Conservation (phyloP, 2,797 vertebrate species). For the Tapirus indicus region DNA sequence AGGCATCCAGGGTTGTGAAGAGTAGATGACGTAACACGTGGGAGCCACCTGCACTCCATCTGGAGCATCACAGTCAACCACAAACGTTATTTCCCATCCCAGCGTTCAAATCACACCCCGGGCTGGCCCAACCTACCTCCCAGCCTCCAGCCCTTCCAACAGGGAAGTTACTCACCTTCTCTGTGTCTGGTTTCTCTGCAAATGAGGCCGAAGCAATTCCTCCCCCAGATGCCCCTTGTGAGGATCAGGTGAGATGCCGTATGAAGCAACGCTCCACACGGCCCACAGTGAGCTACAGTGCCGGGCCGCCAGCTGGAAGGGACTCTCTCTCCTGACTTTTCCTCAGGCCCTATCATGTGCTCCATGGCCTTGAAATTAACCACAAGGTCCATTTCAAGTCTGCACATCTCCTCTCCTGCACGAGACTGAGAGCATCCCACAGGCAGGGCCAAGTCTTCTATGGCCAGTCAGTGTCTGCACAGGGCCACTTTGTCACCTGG, state of each 20-base stretch:
- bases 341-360: neutral
- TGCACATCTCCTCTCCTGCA: neutral
- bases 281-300: accelerated
- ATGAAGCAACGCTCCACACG: accelerated
- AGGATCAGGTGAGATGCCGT: neutral
- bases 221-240: neutral
- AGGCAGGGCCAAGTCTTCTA: neutral
- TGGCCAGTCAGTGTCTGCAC: neutral
- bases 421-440: neutral
- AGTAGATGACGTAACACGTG: neutral
- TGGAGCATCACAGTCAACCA: neutral
- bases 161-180: neutral
- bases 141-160: too few relatives aligned
- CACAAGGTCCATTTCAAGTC: neutral
- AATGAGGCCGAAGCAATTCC: neutral
- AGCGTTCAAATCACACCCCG: accelerated
- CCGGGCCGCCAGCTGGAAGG: too few relatives aligned
- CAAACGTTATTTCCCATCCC: accelerated
- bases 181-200: neutral
- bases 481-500: neutral
- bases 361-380: accelerated
- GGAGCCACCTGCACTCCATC: neutral
- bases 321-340: neutral
- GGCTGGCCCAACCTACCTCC: neutral
- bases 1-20: neutral